Base-by-base conservation (phyloP, 2,797 vertebrate genomes). In the Buphagus erythrorhynchus region DNA sequence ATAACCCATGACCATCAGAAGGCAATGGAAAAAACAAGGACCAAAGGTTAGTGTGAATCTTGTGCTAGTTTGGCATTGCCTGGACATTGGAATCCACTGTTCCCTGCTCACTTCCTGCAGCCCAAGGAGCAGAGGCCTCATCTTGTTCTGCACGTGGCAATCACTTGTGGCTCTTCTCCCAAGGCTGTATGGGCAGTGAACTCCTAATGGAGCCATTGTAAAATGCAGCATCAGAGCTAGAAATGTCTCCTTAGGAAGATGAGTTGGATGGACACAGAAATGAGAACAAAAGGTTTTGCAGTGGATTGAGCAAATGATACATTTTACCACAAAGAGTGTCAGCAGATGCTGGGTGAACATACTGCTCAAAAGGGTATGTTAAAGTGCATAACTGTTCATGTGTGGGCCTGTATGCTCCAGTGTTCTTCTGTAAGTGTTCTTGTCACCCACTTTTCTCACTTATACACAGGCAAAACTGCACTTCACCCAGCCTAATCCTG, bases 271-370 rank as follows among this genome's bases (percentile, higher is more conserved):
- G 51, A 31, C 13, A 17, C 20, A 72, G 38, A 67, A 86, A 83
- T 0, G 6, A 59, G 48, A 82, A 59, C 11, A 71, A 57, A 93
- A 90, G 16, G 2, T 3, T 84, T 84, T 67, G 29, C 46, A 71
- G 43, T 3, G 4, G 28, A 11, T 42, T 25, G 43, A 92, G 52
- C 74, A 93, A 85, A 63, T 36, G 19, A 45, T 61, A 11, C 10
- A 4, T 52, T 91, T 96, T 92, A 16, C 36, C 45, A 9, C 43
- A 33, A 43, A 36, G 51, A 38, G 3, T 13, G 18, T 66, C 55
- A 48, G 52, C 13, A 3, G 0, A 0, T 40, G 4, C 2, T 71
- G 48, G 6, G 6, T 74, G 57, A 65, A 33, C 4, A 7, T 35
- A 14, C 1, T 54, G n/a, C 66, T 92, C 17, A 24, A 45, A 80